Evolutionary conservation across 2,888 invertebrate species (phyloP).

Genomic region (Bombylius major): DNA sequence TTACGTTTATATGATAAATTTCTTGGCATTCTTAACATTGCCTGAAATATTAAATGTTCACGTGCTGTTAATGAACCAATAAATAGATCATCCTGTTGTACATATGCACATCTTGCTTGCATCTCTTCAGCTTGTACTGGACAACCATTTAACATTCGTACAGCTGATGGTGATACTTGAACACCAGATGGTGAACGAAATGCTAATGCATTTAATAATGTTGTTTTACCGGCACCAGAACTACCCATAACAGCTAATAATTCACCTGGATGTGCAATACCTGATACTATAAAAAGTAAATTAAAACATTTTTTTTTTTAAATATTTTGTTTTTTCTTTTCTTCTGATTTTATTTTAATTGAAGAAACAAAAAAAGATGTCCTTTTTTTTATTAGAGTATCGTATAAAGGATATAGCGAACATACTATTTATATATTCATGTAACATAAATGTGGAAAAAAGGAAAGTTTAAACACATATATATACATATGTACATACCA

Average conservation of each 20-base stretch:
- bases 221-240: slow-evolving; percentile 91
- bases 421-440: background rate
- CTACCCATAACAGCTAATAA: slow-evolving; percentile 79
- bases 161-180: slow-evolving; percentile 43
- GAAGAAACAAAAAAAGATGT: background rate
- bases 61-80: slow-evolving; percentile 79
- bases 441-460: background rate
- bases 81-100: slow-evolving; percentile 89
- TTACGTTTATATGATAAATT: slow-evolving; percentile 60
- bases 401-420: too few species aligned
- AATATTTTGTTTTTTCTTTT: background rate
- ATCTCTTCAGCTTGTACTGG: slow-evolving; percentile 57
- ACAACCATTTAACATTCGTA: slow-evolving; percentile 59
- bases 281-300: slow-evolving; percentile 47
- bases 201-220: slow-evolving; percentile 78
- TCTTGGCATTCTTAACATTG: slow-evolving; percentile 74
- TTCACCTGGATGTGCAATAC: slow-evolving; percentile 75
- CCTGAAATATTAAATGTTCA: slow-evolving; percentile 84
- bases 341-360: background rate
- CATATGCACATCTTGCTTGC: slow-evolving; percentile 74
- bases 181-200: slow-evolving; percentile 62
- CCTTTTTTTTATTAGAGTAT: background rate
- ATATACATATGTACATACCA: slow-evolving; percentile 39
- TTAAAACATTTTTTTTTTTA: background rate
- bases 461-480: background rate